Percentiles rank a stretch among this genome's conserved stretches.
phyloP scores from a whole-genome alignment of 2,888 invertebrate genomes.

The Sylvicola cinctus region DNA sequence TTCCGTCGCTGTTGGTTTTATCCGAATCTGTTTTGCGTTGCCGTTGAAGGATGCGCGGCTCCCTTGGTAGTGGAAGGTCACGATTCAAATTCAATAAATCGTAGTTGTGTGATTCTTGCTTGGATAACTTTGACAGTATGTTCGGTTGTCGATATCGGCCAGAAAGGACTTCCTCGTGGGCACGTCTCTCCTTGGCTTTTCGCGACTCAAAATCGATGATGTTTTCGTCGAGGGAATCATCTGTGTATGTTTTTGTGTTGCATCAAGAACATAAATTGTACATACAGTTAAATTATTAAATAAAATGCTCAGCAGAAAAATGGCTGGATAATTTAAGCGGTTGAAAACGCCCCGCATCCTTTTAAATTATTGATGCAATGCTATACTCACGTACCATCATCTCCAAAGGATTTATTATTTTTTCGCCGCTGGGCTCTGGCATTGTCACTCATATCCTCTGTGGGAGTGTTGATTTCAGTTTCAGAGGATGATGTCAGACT shows the following conservation, averaged over 20 bases:
- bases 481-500: conserved; percentile 19
- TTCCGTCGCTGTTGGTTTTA: too few species aligned
- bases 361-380: too few species aligned
- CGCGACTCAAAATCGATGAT: conserved; percentile 25
- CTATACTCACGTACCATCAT: neutral
- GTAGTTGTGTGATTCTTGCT: too few species aligned
- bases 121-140: conserved; percentile 10
- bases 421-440: neutral
- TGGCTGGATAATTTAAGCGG: too few species aligned
- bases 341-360: too few species aligned
- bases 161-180: conserved; percentile 25
- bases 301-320: neutral
- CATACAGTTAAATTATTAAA: neutral
- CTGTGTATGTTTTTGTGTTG: conserved; percentile 8
- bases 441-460: neutral
- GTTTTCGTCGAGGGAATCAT: conserved; percentile 23
- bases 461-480: neutral
- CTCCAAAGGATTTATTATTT: neutral
- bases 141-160: conserved; percentile 25
- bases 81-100: too few species aligned
- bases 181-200: conserved; percentile 23
- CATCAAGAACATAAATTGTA: neutral
- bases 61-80: too few species aligned
- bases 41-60: too few species aligned
- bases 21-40: too few species aligned